Evolutionary conservation across 2,113 vertebrate species (phyloP), one percentile per base, ranked within the genome.

Genomic region (Smithornis capensis): DNA sequence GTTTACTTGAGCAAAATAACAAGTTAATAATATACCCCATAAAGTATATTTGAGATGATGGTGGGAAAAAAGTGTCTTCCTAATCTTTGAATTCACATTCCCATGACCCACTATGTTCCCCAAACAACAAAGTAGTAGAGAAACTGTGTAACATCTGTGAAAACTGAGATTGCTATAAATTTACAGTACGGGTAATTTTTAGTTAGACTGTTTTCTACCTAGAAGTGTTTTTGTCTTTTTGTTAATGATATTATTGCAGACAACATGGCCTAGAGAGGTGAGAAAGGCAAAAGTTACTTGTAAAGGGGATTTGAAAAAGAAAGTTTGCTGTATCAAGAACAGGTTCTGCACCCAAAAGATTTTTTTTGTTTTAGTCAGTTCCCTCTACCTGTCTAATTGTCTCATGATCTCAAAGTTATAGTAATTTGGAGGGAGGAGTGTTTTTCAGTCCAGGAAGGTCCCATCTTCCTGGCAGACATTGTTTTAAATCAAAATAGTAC

Each of bases 11-110:
- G 8, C 12, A 57, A 52, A 68, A 47, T 9, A 40, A 40, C 2
- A 35, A 29, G 19, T 12, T 49, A 2, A 27, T 2, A 4, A 15
- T 67, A 27, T 53, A 50, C 42, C 4, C 4, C 18, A 40, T 3
- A 40, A 77, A 56, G 42, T 8, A 11, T 45, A 10, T 4, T 40
- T 44, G 4, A 22, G 11, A 63, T 1, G 10, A 56, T 27, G 2
- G 0, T 1, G 2, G 4, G 9, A 12, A 25, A 49, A 67, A 47
- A n/a, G 2, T 4, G 7, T 49, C 11, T 1, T 23, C 11, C 9
- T 14, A 37, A 15, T 27, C 31, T 19, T 9, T 67, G 45, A 82
- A n/a, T 50, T 45, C 56, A 62, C 7, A 19, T 0, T 70, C 57
- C 33, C 70, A 3, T 40, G 3, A 57, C 2, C 2, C 29, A 47